phyloP scores from a whole-genome alignment of 2,888 invertebrate genomes.

The Saturnia japonica region DNA sequence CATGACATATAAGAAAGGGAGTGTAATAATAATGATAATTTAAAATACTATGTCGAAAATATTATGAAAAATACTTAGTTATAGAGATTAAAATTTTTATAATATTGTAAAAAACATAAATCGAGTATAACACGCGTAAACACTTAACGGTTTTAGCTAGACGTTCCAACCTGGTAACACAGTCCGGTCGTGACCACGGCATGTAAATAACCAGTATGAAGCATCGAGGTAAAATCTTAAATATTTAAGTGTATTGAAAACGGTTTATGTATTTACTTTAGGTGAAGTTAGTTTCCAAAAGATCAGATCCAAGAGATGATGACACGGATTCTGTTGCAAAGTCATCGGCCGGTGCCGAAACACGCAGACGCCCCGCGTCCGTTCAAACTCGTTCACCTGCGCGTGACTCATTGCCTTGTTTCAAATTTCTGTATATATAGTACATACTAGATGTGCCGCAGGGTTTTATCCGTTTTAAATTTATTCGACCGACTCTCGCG shows the following conservation, averaged over 20 bases:
- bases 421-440: not conserved
- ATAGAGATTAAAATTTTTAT: no score
- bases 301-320: not conserved
- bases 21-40: no score
- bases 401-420: conserved; percentile 37
- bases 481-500: no score
- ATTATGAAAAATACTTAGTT: no score
- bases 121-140: no score
- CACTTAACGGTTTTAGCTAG: not conserved
- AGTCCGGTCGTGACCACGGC: not conserved
- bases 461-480: no score
- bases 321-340: conserved; percentile 9
- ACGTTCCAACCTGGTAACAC: not conserved
- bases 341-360: conserved; percentile 30
- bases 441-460: not conserved
- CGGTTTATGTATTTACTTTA: not conserved
- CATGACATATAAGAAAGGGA: not conserved
- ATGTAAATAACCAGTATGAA: not conserved
- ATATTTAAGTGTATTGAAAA: not conserved
- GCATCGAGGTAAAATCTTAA: not conserved
- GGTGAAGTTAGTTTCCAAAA: not conserved
- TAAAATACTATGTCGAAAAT: no score
- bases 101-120: not conserved
- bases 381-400: conserved; percentile 40
- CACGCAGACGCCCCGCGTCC: conserved; percentile 32